These are phyloP conservation scores for Bubo blakistoni DNA, from an alignment of 2,113 vertebrate species.

Conservation along the genomic window DNA sequence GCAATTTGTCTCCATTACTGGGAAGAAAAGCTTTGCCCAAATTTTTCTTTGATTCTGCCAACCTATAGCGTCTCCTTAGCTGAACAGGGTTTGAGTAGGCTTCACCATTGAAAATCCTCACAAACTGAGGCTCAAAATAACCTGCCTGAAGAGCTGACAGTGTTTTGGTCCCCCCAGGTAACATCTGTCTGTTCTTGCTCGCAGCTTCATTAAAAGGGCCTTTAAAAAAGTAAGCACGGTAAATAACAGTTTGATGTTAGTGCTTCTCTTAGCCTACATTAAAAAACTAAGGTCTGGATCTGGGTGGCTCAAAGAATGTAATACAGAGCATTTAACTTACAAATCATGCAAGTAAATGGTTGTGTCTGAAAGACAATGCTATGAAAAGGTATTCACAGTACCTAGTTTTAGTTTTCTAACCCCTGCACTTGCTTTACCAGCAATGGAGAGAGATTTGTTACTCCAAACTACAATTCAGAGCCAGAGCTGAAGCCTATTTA, in stretches of 20 bases:
- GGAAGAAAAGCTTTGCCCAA: slow-evolving; percentile 83
- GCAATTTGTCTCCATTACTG: slow-evolving; percentile 76
- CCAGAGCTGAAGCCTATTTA: not conserved
- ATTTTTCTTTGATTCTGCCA: slow-evolving; percentile 84
- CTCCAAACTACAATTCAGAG: not conserved
- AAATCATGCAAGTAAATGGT: not conserved
- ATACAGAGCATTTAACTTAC: not conserved
- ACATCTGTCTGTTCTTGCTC: slow-evolving; percentile 82
- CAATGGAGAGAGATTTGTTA: not conserved
- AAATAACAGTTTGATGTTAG: not conserved
- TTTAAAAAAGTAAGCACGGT: slow-evolving; percentile 48
- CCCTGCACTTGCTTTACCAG: not conserved
- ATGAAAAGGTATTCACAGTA: not conserved
- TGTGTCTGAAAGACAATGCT: not conserved
- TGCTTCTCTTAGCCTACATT: slow-evolving; percentile 2
- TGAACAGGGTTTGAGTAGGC: slow-evolving; percentile 76
- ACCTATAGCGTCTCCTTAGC: slow-evolving; percentile 72
- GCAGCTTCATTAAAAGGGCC: slow-evolving; percentile 85
- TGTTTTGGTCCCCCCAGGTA: slow-evolving; percentile 70
- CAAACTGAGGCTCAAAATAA: slow-evolving; percentile 82
- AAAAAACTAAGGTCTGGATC: not conserved
- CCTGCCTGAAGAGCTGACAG: slow-evolving; percentile 79
- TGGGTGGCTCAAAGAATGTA: not conserved
- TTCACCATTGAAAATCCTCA: slow-evolving; percentile 82
- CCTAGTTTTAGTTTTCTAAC: not conserved